Percentiles rank a stretch among this genome's conserved stretches.
Evolutionary conservation across 2,797 vertebrate genomes (phyloP).

Genomic region (Knipowitschia caucasica): DNA sequence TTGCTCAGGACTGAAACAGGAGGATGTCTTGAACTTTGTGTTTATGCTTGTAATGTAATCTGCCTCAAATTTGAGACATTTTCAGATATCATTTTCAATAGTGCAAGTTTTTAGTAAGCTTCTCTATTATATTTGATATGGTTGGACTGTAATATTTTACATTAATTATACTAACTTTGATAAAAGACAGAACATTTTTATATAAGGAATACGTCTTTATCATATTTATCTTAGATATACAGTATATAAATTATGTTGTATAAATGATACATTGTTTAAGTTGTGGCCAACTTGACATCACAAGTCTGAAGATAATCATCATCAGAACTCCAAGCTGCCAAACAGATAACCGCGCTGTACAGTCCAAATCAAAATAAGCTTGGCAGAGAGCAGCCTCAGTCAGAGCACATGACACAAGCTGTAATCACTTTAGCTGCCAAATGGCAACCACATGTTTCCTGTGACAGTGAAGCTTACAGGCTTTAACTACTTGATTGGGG

Average conservation of each 20-base stretch:
- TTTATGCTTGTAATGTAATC: constrained; percentile 35
- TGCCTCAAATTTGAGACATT: background rate
- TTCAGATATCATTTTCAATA: too few relatives aligned
- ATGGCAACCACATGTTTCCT: background rate
- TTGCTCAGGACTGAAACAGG: constrained; percentile 12
- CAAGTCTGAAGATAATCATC: constrained; percentile 14
- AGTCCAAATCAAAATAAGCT: constrained; percentile 4
- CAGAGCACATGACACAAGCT: constrained; percentile 13
- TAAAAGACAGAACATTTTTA: too few relatives aligned
- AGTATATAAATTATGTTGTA: too few relatives aligned
- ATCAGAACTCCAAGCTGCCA: background rate
- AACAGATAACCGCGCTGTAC: constrained; percentile 9
- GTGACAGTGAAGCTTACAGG: constrained; percentile 1
- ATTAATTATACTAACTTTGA: too few relatives aligned
- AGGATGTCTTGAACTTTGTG: constrained; percentile 25
- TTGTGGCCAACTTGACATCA: constrained; percentile 6
- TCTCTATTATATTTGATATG: too few relatives aligned
- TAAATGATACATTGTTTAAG: too few relatives aligned
- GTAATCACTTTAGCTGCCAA: background rate
- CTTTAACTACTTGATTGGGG: background rate
- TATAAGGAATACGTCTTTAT: too few relatives aligned
- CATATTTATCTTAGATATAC: too few relatives aligned
- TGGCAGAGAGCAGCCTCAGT: background rate
- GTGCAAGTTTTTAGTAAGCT: too few relatives aligned
- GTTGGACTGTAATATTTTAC: too few relatives aligned